Conservation (phyloP, 2,797 vertebrate species). For the Crypturellus tataupa region DNA sequence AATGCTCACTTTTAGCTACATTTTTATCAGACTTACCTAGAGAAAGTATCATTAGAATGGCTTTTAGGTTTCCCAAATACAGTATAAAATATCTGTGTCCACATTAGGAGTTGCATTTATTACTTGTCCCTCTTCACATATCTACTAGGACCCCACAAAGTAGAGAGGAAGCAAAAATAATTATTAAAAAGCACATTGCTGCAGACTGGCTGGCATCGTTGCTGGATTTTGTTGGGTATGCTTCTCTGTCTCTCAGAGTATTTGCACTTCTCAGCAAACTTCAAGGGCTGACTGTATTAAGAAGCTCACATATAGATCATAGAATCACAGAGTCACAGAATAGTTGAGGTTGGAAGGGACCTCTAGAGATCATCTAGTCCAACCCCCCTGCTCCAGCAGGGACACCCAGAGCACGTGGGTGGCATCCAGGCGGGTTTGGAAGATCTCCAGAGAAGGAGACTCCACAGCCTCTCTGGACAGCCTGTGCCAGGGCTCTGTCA, state of each 20-base stretch:
- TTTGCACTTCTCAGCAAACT: background rate
- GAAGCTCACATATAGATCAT: background rate
- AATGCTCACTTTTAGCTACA: background rate
- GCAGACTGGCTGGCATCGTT: background rate
- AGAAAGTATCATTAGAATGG: background rate
- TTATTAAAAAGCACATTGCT: background rate
- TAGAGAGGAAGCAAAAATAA: background rate
- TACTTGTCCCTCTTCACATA: background rate
- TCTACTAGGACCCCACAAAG: background rate
- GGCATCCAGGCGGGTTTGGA: no score
- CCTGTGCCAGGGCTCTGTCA: no score
- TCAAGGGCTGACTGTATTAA: background rate
- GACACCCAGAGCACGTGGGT: no score
- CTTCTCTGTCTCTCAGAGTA: background rate
- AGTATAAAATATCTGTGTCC: background rate
- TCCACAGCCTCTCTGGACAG: no score
- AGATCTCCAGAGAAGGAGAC: no score
- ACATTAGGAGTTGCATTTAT: background rate
- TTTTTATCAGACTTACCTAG: background rate
- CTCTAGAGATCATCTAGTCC: no score
- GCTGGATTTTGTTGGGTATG: background rate
- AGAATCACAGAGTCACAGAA: background rate
- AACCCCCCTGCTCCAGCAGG: no score
- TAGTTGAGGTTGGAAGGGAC: no score
- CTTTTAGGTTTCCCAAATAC: background rate